These are phyloP conservation scores for Gulo gulo DNA, from an alignment of 2,113 vertebrate genomes.

Conservation along the genomic window DNA sequence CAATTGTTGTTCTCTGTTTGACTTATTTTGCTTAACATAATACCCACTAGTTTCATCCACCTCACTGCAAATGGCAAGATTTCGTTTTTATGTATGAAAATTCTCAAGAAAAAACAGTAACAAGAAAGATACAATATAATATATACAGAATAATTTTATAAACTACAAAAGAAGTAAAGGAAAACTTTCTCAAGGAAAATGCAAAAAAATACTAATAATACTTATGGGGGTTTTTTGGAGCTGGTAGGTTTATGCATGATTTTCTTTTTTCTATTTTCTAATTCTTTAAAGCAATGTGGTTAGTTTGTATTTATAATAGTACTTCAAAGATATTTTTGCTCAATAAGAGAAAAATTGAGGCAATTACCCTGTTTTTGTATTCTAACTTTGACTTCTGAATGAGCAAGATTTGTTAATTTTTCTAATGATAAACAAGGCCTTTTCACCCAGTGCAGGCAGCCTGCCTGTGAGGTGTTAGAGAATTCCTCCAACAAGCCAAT, in stretches of 20 bases:
- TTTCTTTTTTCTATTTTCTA: not conserved
- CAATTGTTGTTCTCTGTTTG: too few relatives aligned
- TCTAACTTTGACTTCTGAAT: not conserved
- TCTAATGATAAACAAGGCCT: not conserved
- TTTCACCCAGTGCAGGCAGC: not conserved
- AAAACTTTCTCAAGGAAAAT: not conserved
- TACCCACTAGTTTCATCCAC: too few relatives aligned
- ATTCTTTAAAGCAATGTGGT: not conserved
- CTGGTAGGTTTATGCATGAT: not conserved
- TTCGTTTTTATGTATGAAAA: not conserved
- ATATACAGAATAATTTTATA: not conserved
- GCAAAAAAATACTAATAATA: not conserved
- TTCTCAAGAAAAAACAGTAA: not conserved
- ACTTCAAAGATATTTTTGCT: not conserved
- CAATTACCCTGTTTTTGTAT: not conserved
- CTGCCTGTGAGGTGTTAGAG: not conserved
- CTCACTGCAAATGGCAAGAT: too few relatives aligned
- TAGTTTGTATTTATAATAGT: not conserved
- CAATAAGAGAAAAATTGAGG: not conserved
- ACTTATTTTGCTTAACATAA: too few relatives aligned
- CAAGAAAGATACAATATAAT: not conserved
- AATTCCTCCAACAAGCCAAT: not conserved
- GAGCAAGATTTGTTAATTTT: not conserved
- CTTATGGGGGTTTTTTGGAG: not conserved
- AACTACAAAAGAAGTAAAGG: not conserved